Conservation (phyloP, 2,888 invertebrate species). For the Drosophila testacea region DNA sequence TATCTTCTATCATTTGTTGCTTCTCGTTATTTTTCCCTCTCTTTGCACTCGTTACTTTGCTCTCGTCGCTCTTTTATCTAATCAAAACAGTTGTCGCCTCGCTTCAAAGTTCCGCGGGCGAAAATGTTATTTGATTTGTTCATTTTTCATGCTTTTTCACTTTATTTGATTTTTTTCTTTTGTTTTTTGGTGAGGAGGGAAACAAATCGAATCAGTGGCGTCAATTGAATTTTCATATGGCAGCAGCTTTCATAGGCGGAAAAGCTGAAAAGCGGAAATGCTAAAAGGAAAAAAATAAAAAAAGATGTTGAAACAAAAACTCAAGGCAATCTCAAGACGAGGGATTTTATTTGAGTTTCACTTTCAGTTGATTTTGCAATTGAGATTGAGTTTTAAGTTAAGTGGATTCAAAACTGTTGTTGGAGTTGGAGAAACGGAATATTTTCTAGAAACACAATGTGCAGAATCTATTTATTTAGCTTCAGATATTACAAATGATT, state of each 20-base stretch:
- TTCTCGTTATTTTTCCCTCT: background rate
- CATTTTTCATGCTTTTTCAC: conserved; percentile 4
- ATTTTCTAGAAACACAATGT: background rate
- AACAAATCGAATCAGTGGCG: conserved; percentile 60
- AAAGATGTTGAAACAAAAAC: conserved; percentile 7
- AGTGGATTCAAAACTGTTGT: background rate
- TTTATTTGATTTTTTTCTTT: conserved; percentile 19
- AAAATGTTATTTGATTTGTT: conserved; percentile 53
- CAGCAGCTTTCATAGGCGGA: conserved; percentile 34
- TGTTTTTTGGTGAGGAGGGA: conserved; percentile 12
- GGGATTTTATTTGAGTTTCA: conserved; percentile 3
- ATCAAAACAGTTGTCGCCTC: conserved; percentile 64
- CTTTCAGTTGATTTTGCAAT: conserved; percentile 1
- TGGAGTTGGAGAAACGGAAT: background rate
- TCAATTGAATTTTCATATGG: conserved; percentile 71
- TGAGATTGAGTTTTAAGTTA: background rate
- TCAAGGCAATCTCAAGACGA: background rate
- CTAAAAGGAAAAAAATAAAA: conserved; percentile 8
- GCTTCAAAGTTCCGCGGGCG: conserved; percentile 58
- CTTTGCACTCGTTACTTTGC: conserved; percentile 9
- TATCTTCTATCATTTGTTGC: background rate
- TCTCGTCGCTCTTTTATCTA: conserved; percentile 66
- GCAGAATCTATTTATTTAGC: too few species aligned
- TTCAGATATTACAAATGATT: too few species aligned
- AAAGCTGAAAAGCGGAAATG: conserved; percentile 24